Base-by-base conservation (phyloP, 2,888 invertebrate species). In the Tetheella fluctuosa region DNA sequence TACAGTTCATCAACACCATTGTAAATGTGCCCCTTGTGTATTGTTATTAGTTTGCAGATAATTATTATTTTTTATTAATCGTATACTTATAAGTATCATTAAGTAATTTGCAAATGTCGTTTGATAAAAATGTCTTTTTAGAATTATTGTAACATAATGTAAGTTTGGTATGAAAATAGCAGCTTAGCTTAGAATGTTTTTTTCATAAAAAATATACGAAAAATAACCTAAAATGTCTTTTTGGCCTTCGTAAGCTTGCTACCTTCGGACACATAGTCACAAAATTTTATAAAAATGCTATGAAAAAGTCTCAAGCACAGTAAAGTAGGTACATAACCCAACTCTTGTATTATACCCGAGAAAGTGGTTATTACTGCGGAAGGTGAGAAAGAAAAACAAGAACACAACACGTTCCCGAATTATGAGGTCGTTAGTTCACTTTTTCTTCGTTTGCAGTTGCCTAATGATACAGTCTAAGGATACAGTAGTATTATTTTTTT, bases 401-500 rank as follows among this genome's bases (percentile, higher is more conserved):
- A 17, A 42, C 42, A 17, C 17, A 42, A 48, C 48, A 48, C 48
- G 48, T 48, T 48, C 48, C 48, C 48, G 48, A 48, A 48, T 48
- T 48, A 48, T 48, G 20, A 48, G 48, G 10, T 48, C 48, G 48
- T 48, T 48, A 48, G 20, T 48, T 48, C 20, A 10, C 48, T 48
- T 48, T 48, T 48, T 48, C 20, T 48, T 48, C 48, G 20, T 48
- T 48, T 42, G 42, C 8, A 42, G 48, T n/a, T 20, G 48, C 20
- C 48, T 48, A 48, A 48, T 48, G 48, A 48, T 20, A 48, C n/a
- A n/a, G n/a, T n/a, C 48, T 48, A 48, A 48, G 20, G 48, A 48
- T 20, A 48, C 17, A 48, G 48, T 48, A 20, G 48, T 20, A 48
- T 17, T 48, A 8, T 20, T 48, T 7, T 48, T n/a, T 0, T 39